These are phyloP conservation scores for Aricia artaxerxes DNA, from an alignment of 2,888 invertebrate genomes.

Conservation along the genomic window DNA sequence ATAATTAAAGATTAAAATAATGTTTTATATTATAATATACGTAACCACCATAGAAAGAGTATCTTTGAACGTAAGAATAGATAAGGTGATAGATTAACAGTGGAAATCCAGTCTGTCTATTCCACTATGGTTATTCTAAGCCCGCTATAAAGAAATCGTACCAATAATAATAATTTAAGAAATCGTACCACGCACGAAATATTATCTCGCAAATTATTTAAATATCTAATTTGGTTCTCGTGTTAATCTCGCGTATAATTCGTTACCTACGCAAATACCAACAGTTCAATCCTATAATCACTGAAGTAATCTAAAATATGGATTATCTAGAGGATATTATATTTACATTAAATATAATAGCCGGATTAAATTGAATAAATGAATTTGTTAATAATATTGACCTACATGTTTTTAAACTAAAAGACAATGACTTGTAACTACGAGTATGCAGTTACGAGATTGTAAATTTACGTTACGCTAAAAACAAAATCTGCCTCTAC, in stretches of 20 bases:
- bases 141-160: not conserved
- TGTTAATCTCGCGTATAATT: conserved; percentile 18
- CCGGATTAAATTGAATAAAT: not conserved
- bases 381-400: not conserved
- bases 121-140: not conserved
- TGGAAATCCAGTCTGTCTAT: not conserved
- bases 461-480: no score
- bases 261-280: conserved; percentile 2
- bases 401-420: not conserved
- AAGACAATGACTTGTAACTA: not conserved
- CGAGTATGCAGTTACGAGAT: not conserved
- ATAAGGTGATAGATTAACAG: no score
- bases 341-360: not conserved
- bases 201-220: conserved; percentile 5
- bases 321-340: not conserved
- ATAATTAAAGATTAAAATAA: no score
- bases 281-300: conserved; percentile 1
- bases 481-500: no score
- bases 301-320: not conserved
- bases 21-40: not conserved
- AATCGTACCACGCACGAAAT: conserved; percentile 12
- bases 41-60: not conserved
- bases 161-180: not conserved
- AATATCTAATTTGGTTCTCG: not conserved
- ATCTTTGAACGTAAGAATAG: no score